These are phyloP conservation scores for Coremacera marginata DNA, from an alignment of 2,888 invertebrate genomes.

Conservation along the genomic window DNA sequence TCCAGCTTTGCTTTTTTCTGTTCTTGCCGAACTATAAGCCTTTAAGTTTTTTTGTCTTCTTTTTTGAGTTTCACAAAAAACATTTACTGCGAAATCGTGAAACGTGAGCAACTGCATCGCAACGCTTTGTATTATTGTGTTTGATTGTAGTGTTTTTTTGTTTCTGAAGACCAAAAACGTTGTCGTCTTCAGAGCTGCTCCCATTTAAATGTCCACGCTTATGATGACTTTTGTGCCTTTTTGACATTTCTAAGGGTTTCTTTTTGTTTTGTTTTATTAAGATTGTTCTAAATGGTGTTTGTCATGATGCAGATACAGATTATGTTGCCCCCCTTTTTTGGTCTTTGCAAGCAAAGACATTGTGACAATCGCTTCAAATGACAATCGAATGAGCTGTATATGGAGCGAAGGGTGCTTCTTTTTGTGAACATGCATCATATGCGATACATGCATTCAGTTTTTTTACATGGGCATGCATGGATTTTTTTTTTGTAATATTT, in stretches of 20 bases:
- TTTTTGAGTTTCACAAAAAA: slow-evolving; percentile 32
- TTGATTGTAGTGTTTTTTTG: background rate
- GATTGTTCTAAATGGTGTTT: background rate
- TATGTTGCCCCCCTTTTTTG: background rate
- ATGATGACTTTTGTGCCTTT: slow-evolving; percentile 3
- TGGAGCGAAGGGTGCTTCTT: background rate
- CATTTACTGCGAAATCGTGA: slow-evolving; percentile 49
- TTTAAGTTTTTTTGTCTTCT: slow-evolving; percentile 7
- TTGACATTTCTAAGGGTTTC: slow-evolving; percentile 24
- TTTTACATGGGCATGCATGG: too few relatives aligned
- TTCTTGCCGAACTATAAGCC: too few relatives aligned
- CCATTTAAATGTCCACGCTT: slow-evolving; percentile 6
- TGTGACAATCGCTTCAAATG: background rate
- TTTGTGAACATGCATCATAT: too few relatives aligned
- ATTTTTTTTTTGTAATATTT: too few relatives aligned
- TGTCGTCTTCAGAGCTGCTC: slow-evolving; percentile 13
- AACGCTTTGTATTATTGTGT: background rate
- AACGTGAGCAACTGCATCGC: slow-evolving; percentile 42
- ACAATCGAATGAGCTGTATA: background rate
- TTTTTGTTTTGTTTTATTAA: slow-evolving; percentile 22
- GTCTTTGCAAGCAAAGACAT: background rate
- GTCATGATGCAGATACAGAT: background rate
- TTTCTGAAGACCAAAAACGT: slow-evolving; percentile 3
- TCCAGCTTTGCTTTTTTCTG: too few relatives aligned
- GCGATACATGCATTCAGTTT: too few relatives aligned